phyloP scores from a whole-genome alignment of 2,888 invertebrate genomes.

The Coelogynopora nodosa region DNA sequence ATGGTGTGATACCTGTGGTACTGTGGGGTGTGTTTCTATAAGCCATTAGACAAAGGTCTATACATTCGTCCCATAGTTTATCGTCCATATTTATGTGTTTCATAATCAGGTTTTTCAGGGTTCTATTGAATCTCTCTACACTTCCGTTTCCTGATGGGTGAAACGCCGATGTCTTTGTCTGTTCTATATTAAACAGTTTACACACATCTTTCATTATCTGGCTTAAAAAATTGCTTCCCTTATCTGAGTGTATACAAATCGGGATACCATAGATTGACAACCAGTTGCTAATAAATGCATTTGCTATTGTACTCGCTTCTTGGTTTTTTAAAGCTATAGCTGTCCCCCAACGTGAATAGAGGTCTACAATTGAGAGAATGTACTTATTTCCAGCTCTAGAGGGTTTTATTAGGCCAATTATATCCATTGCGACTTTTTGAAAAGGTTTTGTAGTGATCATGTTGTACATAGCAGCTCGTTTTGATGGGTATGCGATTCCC shows the following conservation, averaged over 20 bases:
- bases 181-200: neutral
- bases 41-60: neutral
- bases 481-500: too few species aligned
- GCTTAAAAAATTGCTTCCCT: neutral
- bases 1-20: neutral
- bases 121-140: neutral
- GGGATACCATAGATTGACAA: neutral
- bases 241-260: too few species aligned
- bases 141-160: neutral
- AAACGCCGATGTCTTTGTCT: neutral
- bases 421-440: neutral
- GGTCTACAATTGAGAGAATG: neutral
- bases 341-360: neutral
- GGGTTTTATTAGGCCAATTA: neutral
- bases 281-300: neutral
- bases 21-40: neutral
- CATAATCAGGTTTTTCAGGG: neutral
- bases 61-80: neutral
- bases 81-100: neutral
- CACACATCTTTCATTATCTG: neutral
- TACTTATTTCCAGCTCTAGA: neutral
- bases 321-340: neutral
- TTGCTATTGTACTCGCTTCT: neutral
- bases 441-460: neutral
- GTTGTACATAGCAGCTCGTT: neutral